Evolutionary conservation across 2,113 vertebrate species (phyloP), one percentile per base, ranked within the genome.

Genomic region (Phainopepla nitens): DNA sequence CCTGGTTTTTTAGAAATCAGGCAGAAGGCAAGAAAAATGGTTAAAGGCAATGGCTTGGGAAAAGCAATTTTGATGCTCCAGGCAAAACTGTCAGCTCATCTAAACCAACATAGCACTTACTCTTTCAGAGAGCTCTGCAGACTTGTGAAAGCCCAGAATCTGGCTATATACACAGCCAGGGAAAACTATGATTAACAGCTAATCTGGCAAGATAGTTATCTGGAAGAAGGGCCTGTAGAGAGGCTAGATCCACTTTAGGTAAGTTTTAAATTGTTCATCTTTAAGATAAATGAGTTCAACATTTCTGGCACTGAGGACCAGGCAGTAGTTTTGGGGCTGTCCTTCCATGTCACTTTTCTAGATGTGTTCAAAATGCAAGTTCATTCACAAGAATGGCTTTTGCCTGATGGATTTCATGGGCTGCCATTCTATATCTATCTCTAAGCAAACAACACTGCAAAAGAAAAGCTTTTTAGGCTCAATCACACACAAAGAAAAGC

Each of bases 11-110:
- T 27, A 65, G 36, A 66, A 60, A 75, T 71, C 36, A 41, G 53
- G 41, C 53, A 64, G 36, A 89, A 89, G 41, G 73, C 2, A 4
- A 76, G 65, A 50, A 57, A 93, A 79, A 82, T 7, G 8, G 60
- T 81, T 90, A 88, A 86, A 45, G n/a, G 29, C 58, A 65, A 42
- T 0, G 6, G n/a, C 18, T 69, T 82, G 27, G 66, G 86, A 92
- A 96, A 88, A 83, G 29, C 0, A 0, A 77, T 71, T 94, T 81
- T 78, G 53, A 87, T 1, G 7, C 75, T 77, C 35, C n/a, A 76
- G 58, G 66, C 70, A 96, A 90, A 95, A 85, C 11, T 87, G 61
- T 80, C 81, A 85, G 70, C 42, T 87, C 75, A 56, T 71, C 72
- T 76, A 75, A 89, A 87, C 41, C 86, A 91, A 39, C 73, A 49